Evolutionary conservation across 2,113 vertebrate genomes (phyloP), one percentile per base, ranked within the genome.

Genomic region (Atractosteus spatula): DNA sequence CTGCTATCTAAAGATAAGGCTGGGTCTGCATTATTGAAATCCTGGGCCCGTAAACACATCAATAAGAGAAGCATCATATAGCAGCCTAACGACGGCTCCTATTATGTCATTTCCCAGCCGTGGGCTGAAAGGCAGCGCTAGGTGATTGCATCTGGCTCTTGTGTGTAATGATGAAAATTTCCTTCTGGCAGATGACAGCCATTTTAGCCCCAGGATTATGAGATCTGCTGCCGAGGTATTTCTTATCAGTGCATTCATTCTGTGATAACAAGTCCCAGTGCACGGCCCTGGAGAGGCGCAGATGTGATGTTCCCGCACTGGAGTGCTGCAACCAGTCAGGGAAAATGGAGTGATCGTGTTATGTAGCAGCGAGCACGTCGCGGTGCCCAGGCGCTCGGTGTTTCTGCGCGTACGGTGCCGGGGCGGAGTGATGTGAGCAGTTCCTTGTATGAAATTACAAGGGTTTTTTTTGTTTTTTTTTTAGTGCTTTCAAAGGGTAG

Each of bases 191-290:
- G 76, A 77, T 78, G 80, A 86, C 81, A 89, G 81, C 16, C 3
- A 43, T 87, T 88, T 83, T 81, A 73, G 87, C 72, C 80, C 63
- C 77, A 81, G 83, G 86, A 87, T 88, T 73, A 85, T 83, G 77
- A 80, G 88, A 85, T 84, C 87, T 88, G 89, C 84, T 83, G 74
- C 74, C 41, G 76, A 85, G 80, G 84, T 81, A 59, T 88, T 86
- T 79, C 86, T 89, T 90, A 89, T 89, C 12, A 13, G 81, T 78
- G 78, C 79, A 85, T 79, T 86, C 73, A 87, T 79, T 87, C 75
- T 86, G 78, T 86, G 90, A 88, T 92, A 90, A 90, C 85, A 84
- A 86, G 84, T 89, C 87, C 86, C 82, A 81, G 83, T 77, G 80
- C 85, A 85, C 75, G 68, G 4, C 78, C 59, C 77, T 82, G 79